Evolutionary conservation across 2,888 invertebrate species (phyloP).

Genomic region (Rhyacophila evoluta): DNA sequence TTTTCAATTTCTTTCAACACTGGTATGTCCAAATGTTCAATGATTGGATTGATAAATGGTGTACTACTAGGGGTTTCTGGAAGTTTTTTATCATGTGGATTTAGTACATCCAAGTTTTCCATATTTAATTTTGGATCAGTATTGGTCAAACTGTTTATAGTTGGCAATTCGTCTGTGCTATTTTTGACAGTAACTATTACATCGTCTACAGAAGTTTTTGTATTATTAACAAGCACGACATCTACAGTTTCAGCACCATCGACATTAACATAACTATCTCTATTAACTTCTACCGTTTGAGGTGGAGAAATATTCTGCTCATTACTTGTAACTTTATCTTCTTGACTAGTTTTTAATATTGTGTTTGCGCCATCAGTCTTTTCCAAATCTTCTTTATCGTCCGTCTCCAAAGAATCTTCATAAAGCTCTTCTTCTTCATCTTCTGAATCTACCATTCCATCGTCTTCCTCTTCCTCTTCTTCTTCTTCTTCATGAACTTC

Average conservation of each 20-base stretch:
- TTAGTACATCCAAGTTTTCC: neutral
- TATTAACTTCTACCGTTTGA: conserved; percentile 6
- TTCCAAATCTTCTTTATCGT: conserved; percentile 44
- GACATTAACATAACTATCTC: neutral
- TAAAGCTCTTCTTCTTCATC: conserved; percentile 56
- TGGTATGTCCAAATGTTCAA: neutral
- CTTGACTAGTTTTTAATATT: neutral
- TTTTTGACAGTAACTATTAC: neutral
- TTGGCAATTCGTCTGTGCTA: neutral
- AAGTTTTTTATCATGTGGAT: neutral
- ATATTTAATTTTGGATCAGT: neutral
- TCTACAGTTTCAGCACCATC: conserved; percentile 10
- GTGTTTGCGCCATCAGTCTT: conserved; percentile 28
- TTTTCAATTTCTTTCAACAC: neutral
- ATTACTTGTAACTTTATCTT: neutral
- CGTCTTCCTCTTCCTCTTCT: conserved; percentile 56
- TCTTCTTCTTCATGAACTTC: conserved; percentile 28
- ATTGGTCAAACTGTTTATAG: neutral
- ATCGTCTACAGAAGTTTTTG: conserved; percentile 11
- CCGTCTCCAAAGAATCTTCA: conserved; percentile 52
- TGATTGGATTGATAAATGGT: neutral
- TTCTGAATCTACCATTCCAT: conserved; percentile 55
- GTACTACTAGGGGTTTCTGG: neutral
- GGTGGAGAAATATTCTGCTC: neutral
- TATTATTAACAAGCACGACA: neutral